These are phyloP conservation scores for Eumaeus atala DNA, from an alignment of 1,140 invertebrate genomes.

Conservation along the genomic window DNA sequence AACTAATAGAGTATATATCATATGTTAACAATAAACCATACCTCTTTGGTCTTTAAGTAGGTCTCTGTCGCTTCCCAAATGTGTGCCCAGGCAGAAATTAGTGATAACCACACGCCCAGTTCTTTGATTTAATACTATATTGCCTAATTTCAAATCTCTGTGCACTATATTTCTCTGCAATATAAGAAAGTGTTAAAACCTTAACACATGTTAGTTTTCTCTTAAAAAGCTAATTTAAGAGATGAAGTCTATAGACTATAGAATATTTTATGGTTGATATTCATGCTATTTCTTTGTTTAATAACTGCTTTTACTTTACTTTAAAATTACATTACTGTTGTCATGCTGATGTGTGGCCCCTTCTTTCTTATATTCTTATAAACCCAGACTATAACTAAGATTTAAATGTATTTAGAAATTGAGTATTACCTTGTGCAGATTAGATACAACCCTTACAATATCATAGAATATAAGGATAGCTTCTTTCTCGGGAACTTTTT, in stretches of 20 bases:
- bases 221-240: too few relatives aligned
- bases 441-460: conserved; percentile 84
- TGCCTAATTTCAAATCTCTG: conserved; percentile 87
- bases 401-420: conserved; percentile 11
- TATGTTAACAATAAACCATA: conserved; percentile 24
- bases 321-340: too few relatives aligned
- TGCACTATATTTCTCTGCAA: conserved; percentile 87
- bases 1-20: too few relatives aligned
- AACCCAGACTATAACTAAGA: too few relatives aligned
- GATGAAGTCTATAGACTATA: too few relatives aligned
- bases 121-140: conserved; percentile 84
- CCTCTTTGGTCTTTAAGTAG: conserved; percentile 85
- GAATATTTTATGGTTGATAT: too few relatives aligned
- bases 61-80: conserved; percentile 84
- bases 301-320: too few relatives aligned
- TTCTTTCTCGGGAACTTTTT: conserved; percentile 85
- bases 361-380: too few relatives aligned
- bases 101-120: conserved; percentile 83
- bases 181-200: conserved; percentile 14
- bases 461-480: conserved; percentile 86
- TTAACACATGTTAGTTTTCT: too few relatives aligned
- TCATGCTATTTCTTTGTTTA: too few relatives aligned
- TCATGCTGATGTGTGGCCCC: too few relatives aligned
- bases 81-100: conserved; percentile 89
- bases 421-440: conserved; percentile 80